These are phyloP conservation scores for Orchestia grillus DNA, from an alignment of 1,140 invertebrate genomes.

Conservation along the genomic window DNA sequence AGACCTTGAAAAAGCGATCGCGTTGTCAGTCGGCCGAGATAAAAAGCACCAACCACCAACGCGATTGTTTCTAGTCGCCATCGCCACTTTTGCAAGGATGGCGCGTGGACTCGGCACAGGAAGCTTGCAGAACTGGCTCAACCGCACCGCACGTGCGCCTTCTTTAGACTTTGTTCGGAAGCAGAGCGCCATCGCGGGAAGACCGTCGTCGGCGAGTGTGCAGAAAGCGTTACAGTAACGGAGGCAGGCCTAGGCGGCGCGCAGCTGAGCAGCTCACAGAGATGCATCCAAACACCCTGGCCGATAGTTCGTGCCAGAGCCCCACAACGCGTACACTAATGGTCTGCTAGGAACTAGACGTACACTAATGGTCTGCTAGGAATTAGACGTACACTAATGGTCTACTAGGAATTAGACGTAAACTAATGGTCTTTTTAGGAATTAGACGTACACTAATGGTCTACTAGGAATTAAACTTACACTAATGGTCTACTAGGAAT, in stretches of 20 bases:
- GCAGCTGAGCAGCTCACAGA: neutral
- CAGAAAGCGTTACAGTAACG: slow-evolving; percentile 20
- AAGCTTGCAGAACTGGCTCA: neutral
- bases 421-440: too few relatives aligned
- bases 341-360: too few relatives aligned
- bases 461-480: too few relatives aligned
- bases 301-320: neutral
- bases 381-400: too few relatives aligned
- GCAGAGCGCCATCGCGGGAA: slow-evolving; percentile 26
- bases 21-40: neutral
- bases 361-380: too few relatives aligned
- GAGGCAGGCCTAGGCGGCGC: neutral
- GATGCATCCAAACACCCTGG: neutral
- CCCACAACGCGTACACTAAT: too few relatives aligned
- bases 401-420: too few relatives aligned
- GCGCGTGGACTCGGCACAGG: neutral
- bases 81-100: neutral
- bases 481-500: too few relatives aligned
- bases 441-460: too few relatives aligned
- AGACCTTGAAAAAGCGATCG: neutral
- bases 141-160: neutral
- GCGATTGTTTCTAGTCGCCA: neutral
- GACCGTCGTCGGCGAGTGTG: neutral
- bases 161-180: neutral
- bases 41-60: neutral